Evolutionary conservation across 2,888 invertebrate genomes (phyloP), one percentile per base, ranked within the genome.

Genomic region (Napeogenes sylphis): DNA sequence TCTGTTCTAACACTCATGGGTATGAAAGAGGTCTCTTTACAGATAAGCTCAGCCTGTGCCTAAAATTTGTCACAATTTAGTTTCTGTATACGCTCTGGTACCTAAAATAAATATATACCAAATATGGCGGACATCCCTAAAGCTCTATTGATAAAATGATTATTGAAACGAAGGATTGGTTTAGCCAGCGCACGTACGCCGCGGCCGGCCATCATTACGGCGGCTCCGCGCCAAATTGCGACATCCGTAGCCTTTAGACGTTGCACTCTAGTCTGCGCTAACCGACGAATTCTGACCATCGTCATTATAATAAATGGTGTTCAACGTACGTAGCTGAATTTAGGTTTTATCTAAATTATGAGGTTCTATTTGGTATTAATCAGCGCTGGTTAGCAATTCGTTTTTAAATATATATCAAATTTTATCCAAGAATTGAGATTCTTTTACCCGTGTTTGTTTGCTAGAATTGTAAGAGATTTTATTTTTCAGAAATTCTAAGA

Each of bases 141-240:
- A 62, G 62, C 61, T 65, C 68, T 72, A 66, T 71, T 67, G 66
- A 68, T 66, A 67, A 69, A 64, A 68, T 69, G 65, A 68, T 70
- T 71, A 69, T 68, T 68, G 65, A 73, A 72, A 71, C 69, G 70
- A 75, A 66, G 69, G 70, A 69, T 73, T 68, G 71, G 70, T 72
- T 79, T 73, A 80, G 78, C 79, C 81, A 74, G 74, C 75, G 81
- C 87, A 87, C 87, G 86, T 85, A 80, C 82, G 68, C 73, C 68
- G 72, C 76, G 77, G 71, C 74, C 71, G 71, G 76, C 73, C 78
- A 74, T 82, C 82, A 81, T 85, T 84, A 85, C 82, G 76, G 80
- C 78, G 77, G 80, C 79, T 76, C 80, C 75, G 77, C 78, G 82
- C 83, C 85, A 87, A 87, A 86, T 85, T 87, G 83, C 85, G 77